phyloP scores from a whole-genome alignment of 2,113 vertebrate species.

The Rousettus leschenaultii region DNA sequence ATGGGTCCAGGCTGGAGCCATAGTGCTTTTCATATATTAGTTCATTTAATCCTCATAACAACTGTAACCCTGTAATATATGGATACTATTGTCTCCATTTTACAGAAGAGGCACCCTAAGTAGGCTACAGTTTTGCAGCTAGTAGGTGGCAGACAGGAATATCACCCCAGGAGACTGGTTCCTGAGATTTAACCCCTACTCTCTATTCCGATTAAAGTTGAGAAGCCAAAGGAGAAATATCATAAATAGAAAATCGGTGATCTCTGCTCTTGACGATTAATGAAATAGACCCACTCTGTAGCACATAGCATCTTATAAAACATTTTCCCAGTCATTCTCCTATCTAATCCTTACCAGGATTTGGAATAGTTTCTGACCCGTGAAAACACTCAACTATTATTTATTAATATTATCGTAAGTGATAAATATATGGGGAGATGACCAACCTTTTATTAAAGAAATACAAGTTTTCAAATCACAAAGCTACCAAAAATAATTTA shows the following conservation, averaged over 20 bases:
- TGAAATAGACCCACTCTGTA: background rate
- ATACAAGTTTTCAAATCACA: background rate
- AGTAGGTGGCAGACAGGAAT: background rate
- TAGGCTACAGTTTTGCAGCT: background rate
- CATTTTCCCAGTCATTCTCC: background rate
- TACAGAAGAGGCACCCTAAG: background rate
- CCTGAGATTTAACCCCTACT: background rate
- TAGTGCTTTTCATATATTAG: background rate
- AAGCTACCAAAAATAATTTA: background rate
- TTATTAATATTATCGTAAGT: background rate
- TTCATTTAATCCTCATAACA: background rate
- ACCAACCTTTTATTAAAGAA: constrained; percentile 25
- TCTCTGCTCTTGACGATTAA: background rate
- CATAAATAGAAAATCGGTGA: background rate
- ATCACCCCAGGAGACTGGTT: background rate
- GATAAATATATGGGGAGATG: background rate
- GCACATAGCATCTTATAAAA: background rate
- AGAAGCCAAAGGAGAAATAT: background rate
- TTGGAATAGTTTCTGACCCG: background rate
- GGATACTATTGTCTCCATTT: background rate
- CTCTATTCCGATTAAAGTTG: background rate
- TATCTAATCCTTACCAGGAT: background rate
- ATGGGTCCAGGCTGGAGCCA: background rate
- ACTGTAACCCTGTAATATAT: background rate
- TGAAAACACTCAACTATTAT: background rate